Evolutionary conservation across 2,888 invertebrate genomes (phyloP).

Genomic region (Nematopogon swammerdamellus): DNA sequence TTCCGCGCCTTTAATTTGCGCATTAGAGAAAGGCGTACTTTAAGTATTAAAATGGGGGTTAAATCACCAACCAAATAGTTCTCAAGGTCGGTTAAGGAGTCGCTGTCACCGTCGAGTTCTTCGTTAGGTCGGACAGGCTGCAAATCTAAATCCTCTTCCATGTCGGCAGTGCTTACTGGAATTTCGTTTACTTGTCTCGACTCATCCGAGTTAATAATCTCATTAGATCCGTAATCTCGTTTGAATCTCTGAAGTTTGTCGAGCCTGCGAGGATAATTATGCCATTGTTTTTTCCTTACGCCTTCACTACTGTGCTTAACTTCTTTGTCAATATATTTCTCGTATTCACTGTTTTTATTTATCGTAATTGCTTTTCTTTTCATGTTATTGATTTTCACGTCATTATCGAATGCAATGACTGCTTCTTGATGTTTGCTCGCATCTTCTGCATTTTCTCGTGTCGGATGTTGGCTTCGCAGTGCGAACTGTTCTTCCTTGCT

Average conservation of each 20-base stretch:
- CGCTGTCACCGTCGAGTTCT: too few relatives aligned
- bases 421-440: background rate
- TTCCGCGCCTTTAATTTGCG: too few relatives aligned
- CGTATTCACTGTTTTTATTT: background rate
- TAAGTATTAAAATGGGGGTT: conserved; percentile 31
- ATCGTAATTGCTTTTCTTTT: background rate
- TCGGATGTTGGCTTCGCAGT: background rate
- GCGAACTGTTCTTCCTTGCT: background rate
- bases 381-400: too few relatives aligned
- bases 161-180: too few relatives aligned
- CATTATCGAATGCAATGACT: background rate
- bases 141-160: too few relatives aligned
- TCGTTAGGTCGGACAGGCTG: too few relatives aligned
- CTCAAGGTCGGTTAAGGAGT: background rate
- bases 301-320: conserved; percentile 28
- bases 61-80: background rate
- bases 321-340: conserved; percentile 20
- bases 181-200: too few relatives aligned
- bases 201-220: background rate
- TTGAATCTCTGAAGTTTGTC: conserved; percentile 29
- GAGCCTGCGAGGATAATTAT: conserved; percentile 39
- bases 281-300: conserved; percentile 41
- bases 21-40: conserved; percentile 23
- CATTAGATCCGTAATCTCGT: background rate
- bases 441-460: background rate